These are phyloP conservation scores for Spodoptera exigua DNA, from an alignment of 2,888 invertebrate species.

Conservation along the genomic window DNA sequence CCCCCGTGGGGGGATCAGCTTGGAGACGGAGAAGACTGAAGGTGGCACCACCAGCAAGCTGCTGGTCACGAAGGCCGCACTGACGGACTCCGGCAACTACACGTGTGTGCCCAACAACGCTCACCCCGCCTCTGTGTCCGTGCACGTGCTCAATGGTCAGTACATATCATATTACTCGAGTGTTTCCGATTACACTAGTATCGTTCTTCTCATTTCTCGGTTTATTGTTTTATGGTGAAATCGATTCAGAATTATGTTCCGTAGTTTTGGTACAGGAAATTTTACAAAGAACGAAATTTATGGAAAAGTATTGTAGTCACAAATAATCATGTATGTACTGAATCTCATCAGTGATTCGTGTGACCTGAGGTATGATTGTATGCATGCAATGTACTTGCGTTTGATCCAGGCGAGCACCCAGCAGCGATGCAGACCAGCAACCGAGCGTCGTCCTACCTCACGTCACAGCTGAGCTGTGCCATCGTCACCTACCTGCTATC, in stretches of 20 bases:
- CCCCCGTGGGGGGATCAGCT: conserved; percentile 95
- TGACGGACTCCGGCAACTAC: conserved; percentile 96
- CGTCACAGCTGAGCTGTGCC: conserved; percentile 85
- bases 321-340: too few relatives aligned
- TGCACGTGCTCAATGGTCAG: conserved; percentile 95
- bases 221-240: too few relatives aligned
- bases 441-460: conserved; percentile 85
- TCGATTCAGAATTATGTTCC: too few relatives aligned
- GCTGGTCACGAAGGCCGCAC: conserved; percentile 95
- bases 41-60: conserved; percentile 95
- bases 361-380: too few relatives aligned
- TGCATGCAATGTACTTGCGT: background rate
- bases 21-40: conserved; percentile 96
- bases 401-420: conserved; percentile 93
- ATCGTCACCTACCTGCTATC: conserved; percentile 82
- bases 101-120: conserved; percentile 96
- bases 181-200: too few relatives aligned
- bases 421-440: conserved; percentile 95
- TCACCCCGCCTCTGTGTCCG: conserved; percentile 94
- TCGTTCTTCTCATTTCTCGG: too few relatives aligned
- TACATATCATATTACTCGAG: conserved; percentile 3
- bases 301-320: too few relatives aligned
- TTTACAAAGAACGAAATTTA: too few relatives aligned
- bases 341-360: too few relatives aligned
- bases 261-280: too few relatives aligned